Evolutionary conservation across 2,888 invertebrate genomes (phyloP).

Genomic region (Brenthis daphne): DNA sequence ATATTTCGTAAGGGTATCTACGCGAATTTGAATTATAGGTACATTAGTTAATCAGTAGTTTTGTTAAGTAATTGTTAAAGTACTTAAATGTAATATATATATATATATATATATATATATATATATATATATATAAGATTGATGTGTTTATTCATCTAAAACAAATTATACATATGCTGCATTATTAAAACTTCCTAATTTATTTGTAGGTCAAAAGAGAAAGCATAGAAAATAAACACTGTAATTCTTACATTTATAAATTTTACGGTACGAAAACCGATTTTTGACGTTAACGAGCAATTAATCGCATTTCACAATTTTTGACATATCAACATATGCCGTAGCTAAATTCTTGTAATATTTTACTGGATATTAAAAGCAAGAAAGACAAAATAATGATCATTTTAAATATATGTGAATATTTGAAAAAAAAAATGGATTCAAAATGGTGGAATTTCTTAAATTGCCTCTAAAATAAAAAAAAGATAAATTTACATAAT

Average conservation of each 20-base stretch:
- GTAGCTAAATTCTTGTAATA: background rate
- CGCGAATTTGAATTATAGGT: too few species aligned
- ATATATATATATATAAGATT: too few species aligned
- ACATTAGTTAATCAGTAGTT: too few species aligned
- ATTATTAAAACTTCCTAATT: background rate
- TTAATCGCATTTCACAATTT: conserved; percentile 24
- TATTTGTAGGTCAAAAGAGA: conserved; percentile 31
- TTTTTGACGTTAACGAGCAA: conserved; percentile 29
- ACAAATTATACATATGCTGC: background rate
- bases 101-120: too few species aligned
- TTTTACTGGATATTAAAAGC: background rate
- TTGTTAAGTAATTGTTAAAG: too few species aligned
- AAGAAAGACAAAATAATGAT: too few species aligned
- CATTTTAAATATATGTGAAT: background rate
- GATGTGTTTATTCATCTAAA: background rate
- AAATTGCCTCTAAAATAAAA: too few species aligned
- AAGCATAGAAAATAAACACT: conserved; percentile 30
- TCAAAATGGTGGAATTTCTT: too few species aligned
- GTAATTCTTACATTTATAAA: conserved; percentile 26
- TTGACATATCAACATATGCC: conserved; percentile 11
- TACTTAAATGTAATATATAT: background rate
- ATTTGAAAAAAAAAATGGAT: background rate
- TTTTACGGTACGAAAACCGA: conserved; percentile 31
- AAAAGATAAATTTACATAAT: too few species aligned
- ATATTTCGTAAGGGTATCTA: too few species aligned